These are phyloP conservation scores for Ormyrus rosae DNA, from an alignment of 2,888 invertebrate species.

Conservation along the genomic window DNA sequence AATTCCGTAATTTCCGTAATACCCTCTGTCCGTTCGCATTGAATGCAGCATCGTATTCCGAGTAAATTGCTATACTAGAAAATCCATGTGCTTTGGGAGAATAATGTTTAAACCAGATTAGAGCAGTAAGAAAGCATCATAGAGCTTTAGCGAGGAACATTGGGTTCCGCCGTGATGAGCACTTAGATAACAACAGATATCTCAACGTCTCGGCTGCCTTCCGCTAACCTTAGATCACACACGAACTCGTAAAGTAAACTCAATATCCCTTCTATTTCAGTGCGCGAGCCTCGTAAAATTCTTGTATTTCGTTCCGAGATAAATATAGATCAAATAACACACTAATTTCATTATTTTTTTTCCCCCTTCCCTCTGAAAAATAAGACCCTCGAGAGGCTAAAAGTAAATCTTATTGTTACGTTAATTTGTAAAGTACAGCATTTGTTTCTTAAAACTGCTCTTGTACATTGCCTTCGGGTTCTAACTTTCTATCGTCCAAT, in stretches of 20 bases:
- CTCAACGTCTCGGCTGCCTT: constrained; percentile 59
- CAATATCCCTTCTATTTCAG: not conserved
- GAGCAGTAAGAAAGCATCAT: constrained; percentile 69
- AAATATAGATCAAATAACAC: too few relatives aligned
- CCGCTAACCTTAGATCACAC: not conserved
- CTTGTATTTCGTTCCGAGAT: too few relatives aligned
- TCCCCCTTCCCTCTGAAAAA: not conserved
- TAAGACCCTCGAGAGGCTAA: not conserved
- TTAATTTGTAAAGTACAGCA: too few relatives aligned
- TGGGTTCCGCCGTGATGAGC: constrained; percentile 68
- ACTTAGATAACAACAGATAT: constrained; percentile 68
- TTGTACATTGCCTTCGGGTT: not conserved
- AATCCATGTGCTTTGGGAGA: constrained; percentile 37
- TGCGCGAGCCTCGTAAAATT: too few relatives aligned
- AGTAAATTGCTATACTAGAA: constrained; percentile 61
- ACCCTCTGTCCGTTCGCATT: not conserved
- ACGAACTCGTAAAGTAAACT: constrained; percentile 12
- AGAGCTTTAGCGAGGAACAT: constrained; percentile 68
- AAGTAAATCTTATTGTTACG: not conserved
- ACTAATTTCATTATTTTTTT: not conserved
- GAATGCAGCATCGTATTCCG: constrained; percentile 32
- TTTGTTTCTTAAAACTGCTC: not conserved
- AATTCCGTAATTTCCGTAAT: too few relatives aligned
- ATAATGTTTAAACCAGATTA: constrained; percentile 68
- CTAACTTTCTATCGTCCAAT: not conserved